These are phyloP conservation scores for Chaetogeoica ovagalla DNA, from an alignment of 2,888 invertebrate species.

Conservation along the genomic window DNA sequence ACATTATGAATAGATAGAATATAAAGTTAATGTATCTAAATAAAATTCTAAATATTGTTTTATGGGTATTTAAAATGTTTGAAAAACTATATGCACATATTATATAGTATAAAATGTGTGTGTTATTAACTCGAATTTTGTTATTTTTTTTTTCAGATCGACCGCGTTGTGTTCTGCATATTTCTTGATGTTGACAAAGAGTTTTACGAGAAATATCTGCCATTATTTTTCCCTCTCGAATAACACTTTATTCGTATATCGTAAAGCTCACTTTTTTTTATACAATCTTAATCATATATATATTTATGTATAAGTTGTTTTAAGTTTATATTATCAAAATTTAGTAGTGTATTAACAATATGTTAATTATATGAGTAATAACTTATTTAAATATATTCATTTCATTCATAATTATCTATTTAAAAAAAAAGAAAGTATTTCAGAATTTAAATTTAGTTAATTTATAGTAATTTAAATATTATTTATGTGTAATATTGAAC, in stretches of 20 bases:
- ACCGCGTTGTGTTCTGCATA: slow-evolving; percentile 78
- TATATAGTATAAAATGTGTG: background rate
- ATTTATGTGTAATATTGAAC: too few species aligned
- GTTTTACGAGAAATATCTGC: slow-evolving; percentile 73
- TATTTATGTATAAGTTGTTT: background rate
- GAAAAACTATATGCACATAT: background rate
- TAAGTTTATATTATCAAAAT: slow-evolving; percentile 9
- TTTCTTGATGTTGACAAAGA: slow-evolving; percentile 73
- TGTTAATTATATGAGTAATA: background rate
- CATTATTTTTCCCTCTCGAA: slow-evolving; percentile 71
- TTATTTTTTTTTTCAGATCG: slow-evolving; percentile 63
- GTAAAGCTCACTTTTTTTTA: background rate
- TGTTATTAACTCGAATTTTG: background rate
- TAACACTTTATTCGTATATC: slow-evolving; percentile 55
- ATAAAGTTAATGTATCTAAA: too few species aligned
- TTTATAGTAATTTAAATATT: too few species aligned
- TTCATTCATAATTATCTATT: background rate
- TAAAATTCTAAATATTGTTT: too few species aligned
- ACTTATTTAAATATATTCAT: slow-evolving; percentile 1
- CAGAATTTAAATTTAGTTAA: too few species aligned
- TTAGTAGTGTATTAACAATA: slow-evolving; percentile 10
- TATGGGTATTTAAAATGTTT: too few species aligned
- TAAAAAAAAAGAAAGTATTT: background rate
- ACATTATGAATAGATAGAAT: too few species aligned
- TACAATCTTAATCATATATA: background rate